Conservation (phyloP, 2,797 vertebrate species). For the Oreochromis mossambicus region DNA sequence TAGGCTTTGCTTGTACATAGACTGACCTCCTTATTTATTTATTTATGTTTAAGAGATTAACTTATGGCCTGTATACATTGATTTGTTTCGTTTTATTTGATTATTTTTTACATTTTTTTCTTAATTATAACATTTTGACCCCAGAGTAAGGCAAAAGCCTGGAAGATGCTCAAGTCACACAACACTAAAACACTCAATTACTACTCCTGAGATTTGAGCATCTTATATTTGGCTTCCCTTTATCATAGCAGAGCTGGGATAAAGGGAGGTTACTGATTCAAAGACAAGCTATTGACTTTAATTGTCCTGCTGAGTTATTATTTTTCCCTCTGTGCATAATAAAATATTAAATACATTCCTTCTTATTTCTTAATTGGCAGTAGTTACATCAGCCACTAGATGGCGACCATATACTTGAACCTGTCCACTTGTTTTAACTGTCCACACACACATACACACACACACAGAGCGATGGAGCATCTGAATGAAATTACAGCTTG, state of each 20-base stretch:
- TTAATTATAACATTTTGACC: not conserved
- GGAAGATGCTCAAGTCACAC: not conserved
- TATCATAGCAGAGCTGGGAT: not conserved
- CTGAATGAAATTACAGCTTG: conserved; percentile 40
- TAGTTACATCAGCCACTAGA: conserved; percentile 1
- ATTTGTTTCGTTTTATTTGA: not conserved
- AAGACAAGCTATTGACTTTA: not conserved
- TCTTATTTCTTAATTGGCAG: not conserved
- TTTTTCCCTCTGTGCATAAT: not conserved
- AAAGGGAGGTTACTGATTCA: not conserved
- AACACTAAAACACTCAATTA: not conserved
- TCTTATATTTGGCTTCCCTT: not conserved
- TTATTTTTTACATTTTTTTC: not conserved
- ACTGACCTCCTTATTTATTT: not conserved
- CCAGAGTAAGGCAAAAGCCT: not conserved
- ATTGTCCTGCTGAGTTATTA: not conserved
- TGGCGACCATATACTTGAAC: not conserved
- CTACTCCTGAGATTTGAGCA: not conserved
- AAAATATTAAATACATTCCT: not conserved
- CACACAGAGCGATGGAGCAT: not conserved
- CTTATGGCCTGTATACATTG: not conserved
- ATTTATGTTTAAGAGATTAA: not conserved
- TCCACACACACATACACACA: not conserved
- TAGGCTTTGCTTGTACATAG: not conserved
- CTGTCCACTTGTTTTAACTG: not conserved